phyloP scores from a whole-genome alignment of 2,888 invertebrate genomes.

The Campopleginae sp. region DNA sequence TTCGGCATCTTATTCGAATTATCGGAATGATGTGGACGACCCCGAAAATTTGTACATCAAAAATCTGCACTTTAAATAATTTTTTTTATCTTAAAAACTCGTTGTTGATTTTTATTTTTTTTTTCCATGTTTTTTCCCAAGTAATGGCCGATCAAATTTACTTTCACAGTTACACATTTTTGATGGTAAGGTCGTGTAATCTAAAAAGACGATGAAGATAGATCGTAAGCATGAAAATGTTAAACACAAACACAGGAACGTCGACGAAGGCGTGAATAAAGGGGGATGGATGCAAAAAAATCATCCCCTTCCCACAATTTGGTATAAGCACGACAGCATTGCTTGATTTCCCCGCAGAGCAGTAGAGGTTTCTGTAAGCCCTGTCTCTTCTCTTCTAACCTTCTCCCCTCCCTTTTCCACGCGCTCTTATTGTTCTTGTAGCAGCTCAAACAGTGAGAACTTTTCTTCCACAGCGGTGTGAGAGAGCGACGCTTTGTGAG shows the following conservation, averaged over 20 bases:
- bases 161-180: neutral
- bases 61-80: neutral
- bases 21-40: neutral
- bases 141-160: neutral
- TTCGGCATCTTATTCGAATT: too few species aligned
- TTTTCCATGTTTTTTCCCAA: neutral
- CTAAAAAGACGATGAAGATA: constrained; percentile 5
- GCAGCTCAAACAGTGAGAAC: constrained; percentile 21
- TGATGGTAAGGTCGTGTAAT: neutral
- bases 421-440: constrained; percentile 38
- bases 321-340: constrained; percentile 38
- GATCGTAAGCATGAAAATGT: constrained; percentile 18
- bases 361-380: constrained; percentile 69
- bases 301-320: constrained; percentile 17
- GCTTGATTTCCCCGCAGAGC: constrained; percentile 76
- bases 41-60: neutral
- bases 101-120: neutral
- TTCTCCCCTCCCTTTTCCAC: neutral
- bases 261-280: constrained; percentile 44
- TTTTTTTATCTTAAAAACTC: neutral
- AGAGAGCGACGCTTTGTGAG: constrained; percentile 22
- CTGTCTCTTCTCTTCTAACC: constrained; percentile 41
- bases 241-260: constrained; percentile 41
- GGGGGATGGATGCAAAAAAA: constrained; percentile 28
- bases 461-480: constrained; percentile 32